These are phyloP conservation scores for Deilephila porcellus DNA, from an alignment of 2,888 invertebrate genomes.

Conservation along the genomic window DNA sequence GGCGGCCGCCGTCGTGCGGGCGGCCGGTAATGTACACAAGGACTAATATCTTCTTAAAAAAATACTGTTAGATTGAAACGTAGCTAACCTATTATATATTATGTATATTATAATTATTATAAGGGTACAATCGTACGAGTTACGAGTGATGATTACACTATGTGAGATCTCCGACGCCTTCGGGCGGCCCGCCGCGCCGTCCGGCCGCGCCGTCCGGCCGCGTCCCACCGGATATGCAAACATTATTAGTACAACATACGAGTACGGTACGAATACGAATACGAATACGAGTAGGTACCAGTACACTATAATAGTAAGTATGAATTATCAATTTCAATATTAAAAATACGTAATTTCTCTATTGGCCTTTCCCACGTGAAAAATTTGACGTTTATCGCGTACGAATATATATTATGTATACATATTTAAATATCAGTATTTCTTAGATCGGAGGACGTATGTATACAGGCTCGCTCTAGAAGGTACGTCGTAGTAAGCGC, in stretches of 20 bases:
- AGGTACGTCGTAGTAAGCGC: constrained; percentile 84
- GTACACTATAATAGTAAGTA: constrained; percentile 63
- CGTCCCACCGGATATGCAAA: constrained; percentile 83
- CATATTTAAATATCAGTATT: constrained; percentile 82
- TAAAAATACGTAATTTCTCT: constrained; percentile 85
- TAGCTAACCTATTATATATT: constrained; percentile 81
- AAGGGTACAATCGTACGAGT: constrained; percentile 81
- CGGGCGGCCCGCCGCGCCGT: constrained; percentile 77
- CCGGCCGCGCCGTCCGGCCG: constrained; percentile 78
- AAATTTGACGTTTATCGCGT: constrained; percentile 82
- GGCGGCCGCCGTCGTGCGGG: constrained; percentile 70
- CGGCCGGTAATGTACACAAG: constrained; percentile 81
- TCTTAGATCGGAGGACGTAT: constrained; percentile 84
- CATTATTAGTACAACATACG: constrained; percentile 71
- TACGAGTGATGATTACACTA: constrained; percentile 82
- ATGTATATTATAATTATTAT: constrained; percentile 78
- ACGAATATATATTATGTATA: constrained; percentile 83
- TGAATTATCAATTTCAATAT: constrained; percentile 83
- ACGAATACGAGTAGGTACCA: constrained; percentile 13
- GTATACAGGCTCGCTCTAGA: constrained; percentile 84
- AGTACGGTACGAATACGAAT: constrained; percentile 60
- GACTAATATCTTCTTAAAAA: constrained; percentile 85
- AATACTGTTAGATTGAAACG: constrained; percentile 85
- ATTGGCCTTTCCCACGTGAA: constrained; percentile 82
- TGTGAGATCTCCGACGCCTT: constrained; percentile 82